Evolutionary conservation across 2,888 invertebrate genomes (phyloP).

Genomic region (Schizaphis graminum): DNA sequence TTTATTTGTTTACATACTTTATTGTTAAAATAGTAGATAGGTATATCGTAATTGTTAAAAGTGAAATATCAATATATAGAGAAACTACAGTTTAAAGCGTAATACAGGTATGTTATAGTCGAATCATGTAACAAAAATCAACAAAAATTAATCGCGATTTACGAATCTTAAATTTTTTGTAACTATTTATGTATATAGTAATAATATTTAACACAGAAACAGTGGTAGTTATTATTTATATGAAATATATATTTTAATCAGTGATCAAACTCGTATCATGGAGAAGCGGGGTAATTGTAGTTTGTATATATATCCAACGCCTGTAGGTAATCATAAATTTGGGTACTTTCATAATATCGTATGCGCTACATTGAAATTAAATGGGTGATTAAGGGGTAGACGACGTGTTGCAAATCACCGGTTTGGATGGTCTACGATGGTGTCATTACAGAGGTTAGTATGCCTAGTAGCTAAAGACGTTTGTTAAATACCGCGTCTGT

Average conservation of each 20-base stretch:
- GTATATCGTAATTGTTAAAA: background rate
- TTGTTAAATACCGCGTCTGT: constrained; percentile 12
- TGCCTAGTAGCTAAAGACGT: constrained; percentile 25
- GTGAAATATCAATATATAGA: background rate
- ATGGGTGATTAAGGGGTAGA: background rate
- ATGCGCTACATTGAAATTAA: background rate
- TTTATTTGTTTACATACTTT: background rate
- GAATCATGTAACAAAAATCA: background rate
- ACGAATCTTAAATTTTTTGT: background rate
- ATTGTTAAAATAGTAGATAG: background rate
- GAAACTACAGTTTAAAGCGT: background rate
- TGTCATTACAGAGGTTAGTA: constrained; percentile 30
- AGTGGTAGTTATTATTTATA: background rate
- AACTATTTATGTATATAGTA: background rate
- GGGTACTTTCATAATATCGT: background rate
- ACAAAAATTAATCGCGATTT: background rate
- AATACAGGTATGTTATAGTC: background rate
- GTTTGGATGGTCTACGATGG: background rate
- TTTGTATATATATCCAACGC: background rate
- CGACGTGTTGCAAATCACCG: constrained; percentile 52
- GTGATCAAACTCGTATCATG: background rate
- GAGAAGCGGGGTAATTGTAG: background rate
- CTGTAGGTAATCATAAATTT: background rate
- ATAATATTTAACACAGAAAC: background rate
- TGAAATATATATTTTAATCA: background rate